A percentile compares a stretch with the other conserved stretches of the same genome.
These are phyloP conservation scores for Microchirus variegatus DNA, from an alignment of 2,797 vertebrate genomes.

Conservation along the genomic window DNA sequence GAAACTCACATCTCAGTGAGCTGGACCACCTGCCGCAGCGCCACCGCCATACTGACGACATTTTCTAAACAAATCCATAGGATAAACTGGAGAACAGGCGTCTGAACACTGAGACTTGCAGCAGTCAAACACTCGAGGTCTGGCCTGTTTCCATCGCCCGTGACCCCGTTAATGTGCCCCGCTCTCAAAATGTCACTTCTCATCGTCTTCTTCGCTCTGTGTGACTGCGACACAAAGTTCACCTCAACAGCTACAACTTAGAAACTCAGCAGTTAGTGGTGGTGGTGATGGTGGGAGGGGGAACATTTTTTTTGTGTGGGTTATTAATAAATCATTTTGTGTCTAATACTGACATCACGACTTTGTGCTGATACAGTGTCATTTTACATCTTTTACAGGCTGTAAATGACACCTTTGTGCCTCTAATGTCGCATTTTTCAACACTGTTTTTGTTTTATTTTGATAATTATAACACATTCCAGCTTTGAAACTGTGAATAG, in stretches of 20 bases:
- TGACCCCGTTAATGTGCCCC: conserved; percentile 36
- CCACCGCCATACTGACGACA: conserved; percentile 15
- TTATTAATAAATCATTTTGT: too few species aligned
- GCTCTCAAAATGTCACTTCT: conserved; percentile 46
- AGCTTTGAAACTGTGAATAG: too few species aligned
- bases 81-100: conserved; percentile 23
- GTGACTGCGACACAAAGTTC: conserved; percentile 14
- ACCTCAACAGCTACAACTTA: conserved; percentile 10
- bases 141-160: conserved; percentile 18
- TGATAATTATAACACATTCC: too few species aligned
- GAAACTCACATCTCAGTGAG: conserved; percentile 39
- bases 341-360: too few species aligned
- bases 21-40: conserved; percentile 58
- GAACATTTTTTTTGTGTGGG: too few species aligned
- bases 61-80: conserved; percentile 44
- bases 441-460: too few species aligned
- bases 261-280: background rate
- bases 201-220: conserved; percentile 17
- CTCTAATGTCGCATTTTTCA: too few species aligned
- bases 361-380: too few species aligned
- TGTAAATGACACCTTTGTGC: too few species aligned
- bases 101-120: conserved; percentile 42
- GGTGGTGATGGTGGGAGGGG: too few species aligned
- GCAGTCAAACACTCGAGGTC: conserved; percentile 34
- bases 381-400: too few species aligned